These are phyloP conservation scores for Motacilla alba DNA, from an alignment of 2,113 vertebrate genomes.

Conservation along the genomic window DNA sequence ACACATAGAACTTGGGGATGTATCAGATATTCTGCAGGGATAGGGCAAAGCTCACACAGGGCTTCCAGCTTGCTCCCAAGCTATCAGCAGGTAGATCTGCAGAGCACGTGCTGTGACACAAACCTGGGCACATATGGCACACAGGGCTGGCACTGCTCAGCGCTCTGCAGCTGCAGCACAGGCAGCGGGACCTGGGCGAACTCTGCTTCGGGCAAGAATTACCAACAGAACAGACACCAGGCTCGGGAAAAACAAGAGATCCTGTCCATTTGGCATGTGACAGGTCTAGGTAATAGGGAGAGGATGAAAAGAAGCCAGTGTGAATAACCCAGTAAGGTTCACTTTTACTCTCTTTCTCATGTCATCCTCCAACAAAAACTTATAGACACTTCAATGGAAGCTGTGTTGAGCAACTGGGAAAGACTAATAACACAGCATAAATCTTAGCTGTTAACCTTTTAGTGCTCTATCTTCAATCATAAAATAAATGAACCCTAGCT, in stretches of 20 bases:
- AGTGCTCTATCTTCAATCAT: not conserved
- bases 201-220: not conserved
- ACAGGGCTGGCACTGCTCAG: not conserved
- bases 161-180: not conserved
- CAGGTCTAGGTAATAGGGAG: not conserved
- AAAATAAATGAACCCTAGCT: not conserved
- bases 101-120: fast-evolving
- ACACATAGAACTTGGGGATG: not conserved
- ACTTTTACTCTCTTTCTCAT: not conserved
- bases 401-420: not conserved
- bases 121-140: not conserved
- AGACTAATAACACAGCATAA: not conserved
- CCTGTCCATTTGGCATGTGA: not conserved
- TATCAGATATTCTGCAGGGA: not conserved
- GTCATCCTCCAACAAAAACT: not conserved
- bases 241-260: not conserved
- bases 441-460: not conserved
- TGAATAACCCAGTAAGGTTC: not conserved
- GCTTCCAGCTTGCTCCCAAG: not conserved
- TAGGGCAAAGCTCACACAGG: not conserved
- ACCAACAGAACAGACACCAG: not conserved
- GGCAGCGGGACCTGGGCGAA: not conserved
- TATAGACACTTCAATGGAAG: not conserved
- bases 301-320: not conserved
- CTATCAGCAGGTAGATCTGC: not conserved